These are phyloP conservation scores for Dynastes grantii DNA, from an alignment of 2,888 invertebrate genomes.

Conservation along the genomic window DNA sequence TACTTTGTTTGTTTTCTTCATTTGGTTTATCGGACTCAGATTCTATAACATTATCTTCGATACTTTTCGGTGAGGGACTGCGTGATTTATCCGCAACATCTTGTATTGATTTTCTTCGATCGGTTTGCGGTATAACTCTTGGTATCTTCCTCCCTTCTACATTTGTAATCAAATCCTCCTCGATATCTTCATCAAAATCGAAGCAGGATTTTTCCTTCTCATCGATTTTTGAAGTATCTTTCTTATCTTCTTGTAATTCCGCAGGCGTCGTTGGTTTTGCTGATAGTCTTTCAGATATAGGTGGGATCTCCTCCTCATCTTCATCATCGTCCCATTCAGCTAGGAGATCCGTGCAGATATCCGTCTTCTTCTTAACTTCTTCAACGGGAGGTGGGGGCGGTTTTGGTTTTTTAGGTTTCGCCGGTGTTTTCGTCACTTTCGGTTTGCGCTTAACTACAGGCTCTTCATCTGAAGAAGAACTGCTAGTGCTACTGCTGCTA, in stretches of 20 bases:
- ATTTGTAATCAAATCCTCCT: slow-evolving; percentile 74
- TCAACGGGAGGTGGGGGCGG: slow-evolving; percentile 3
- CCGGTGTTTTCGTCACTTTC: slow-evolving; percentile 43
- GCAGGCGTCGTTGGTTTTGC: slow-evolving; percentile 56
- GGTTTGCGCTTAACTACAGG: slow-evolving; percentile 63
- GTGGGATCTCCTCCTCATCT: slow-evolving; percentile 56
- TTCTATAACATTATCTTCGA: slow-evolving; percentile 49
- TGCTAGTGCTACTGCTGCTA: slow-evolving; percentile 10
- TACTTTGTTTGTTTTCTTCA: slow-evolving; percentile 20
- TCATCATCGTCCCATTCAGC: slow-evolving; percentile 86
- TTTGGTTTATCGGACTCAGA: slow-evolving; percentile 45
- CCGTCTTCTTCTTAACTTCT: slow-evolving; percentile 60
- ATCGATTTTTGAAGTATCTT: slow-evolving; percentile 54
- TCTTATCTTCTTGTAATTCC: slow-evolving; percentile 49
- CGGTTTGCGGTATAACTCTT: slow-evolving; percentile 71
- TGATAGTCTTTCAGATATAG: slow-evolving; percentile 61
- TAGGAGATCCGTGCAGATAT: slow-evolving; percentile 80
- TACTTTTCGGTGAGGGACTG: slow-evolving; percentile 38
- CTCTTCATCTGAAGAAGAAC: slow-evolving; percentile 56
- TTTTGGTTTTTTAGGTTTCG: slow-evolving; percentile 36
- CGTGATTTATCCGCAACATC: slow-evolving; percentile 64
- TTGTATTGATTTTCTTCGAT: slow-evolving; percentile 67
- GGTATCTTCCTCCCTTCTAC: slow-evolving; percentile 77
- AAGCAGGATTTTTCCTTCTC: slow-evolving; percentile 76
- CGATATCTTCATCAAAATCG: slow-evolving; percentile 82